Conservation (phyloP, 2,888 invertebrate species). For the Drosophila anomelani region DNA sequence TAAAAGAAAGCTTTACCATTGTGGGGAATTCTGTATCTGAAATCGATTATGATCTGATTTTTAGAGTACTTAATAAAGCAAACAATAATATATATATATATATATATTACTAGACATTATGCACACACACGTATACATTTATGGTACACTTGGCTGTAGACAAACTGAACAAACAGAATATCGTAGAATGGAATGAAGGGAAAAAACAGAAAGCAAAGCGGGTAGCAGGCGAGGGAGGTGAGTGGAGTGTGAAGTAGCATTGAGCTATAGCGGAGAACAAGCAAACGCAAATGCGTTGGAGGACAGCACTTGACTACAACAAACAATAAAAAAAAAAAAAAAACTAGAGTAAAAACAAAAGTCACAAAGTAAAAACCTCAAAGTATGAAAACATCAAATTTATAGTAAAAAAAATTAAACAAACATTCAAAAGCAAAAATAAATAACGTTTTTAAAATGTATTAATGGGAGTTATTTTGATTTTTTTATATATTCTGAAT, state of each 20-base stretch:
- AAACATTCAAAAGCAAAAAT: neutral
- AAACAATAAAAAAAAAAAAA: conserved; percentile 16
- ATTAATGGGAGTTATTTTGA: rapidly evolving
- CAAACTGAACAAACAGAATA: conserved; percentile 36
- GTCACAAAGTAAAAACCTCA: conserved; percentile 14
- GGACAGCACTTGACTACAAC: conserved; percentile 68
- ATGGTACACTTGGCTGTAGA: conserved; percentile 14
- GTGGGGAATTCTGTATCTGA: neutral
- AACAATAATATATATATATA: neutral
- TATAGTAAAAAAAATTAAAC: neutral
- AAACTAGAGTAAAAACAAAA: conserved; percentile 19
- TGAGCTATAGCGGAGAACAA: conserved; percentile 25
- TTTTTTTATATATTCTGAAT: neutral
- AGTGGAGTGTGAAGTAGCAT: conserved; percentile 32
- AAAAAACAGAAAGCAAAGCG: neutral
- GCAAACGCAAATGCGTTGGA: conserved; percentile 74
- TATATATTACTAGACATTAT: conserved; percentile 3
- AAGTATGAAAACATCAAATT: no score
- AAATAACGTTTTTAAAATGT: neutral
- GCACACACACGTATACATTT: no score
- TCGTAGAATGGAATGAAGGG: conserved; percentile 5
- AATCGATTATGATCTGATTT: neutral
- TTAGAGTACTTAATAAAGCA: conserved; percentile 11
- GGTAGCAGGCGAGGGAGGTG: neutral
- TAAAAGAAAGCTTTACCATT: no score